Evolutionary conservation across 2,113 vertebrate genomes (phyloP), one percentile per base, ranked within the genome.

Genomic region (Anser brachyrhynchus): DNA sequence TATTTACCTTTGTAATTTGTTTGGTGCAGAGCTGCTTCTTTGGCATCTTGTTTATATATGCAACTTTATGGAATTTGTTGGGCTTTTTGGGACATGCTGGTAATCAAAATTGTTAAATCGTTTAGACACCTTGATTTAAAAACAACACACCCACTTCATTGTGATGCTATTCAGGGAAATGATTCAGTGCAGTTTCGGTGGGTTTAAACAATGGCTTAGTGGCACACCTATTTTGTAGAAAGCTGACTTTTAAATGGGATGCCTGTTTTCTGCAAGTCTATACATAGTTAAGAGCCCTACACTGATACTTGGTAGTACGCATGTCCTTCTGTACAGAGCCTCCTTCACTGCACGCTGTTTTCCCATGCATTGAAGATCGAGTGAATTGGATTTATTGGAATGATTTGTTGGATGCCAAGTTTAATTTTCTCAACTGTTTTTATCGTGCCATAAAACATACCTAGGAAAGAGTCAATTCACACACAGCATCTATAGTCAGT

Each of bases 191-290:
- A 93, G 94, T 97, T 96, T 96, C 84, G 31, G 89, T 97, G 95
- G 78, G 71, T 97, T 96, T 94, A 94, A 96, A 96, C 95, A 97
- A 97, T 96, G 87, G 84, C 70, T 86, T 82, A 49, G 67, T 95
- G 95, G 82, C 96, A 94, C 95, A 96, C 95, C 96, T 97, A 90
- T 94, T 97, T 92, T 93, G 84, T 95, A 92, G 95, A 96, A 96
- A 96, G 90, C 74, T 84, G 73, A 33, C 58, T 97, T 95, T 77
- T 89, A 92, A 91, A 95, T 76, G 67, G 74, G 71, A 85, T 96
- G 87, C 87, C 59, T 83, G 57, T 80, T 91, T 95, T 95, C 55
- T 95, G 44, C 92, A 93, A 91, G 92, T 91, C 93, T 94, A 20
- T 95, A 61, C 88, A 66, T 61, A 90, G 69, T 78, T 59, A 85